These are phyloP conservation scores for Dryas iulia DNA, from an alignment of 1,140 invertebrate genomes.

Conservation along the genomic window DNA sequence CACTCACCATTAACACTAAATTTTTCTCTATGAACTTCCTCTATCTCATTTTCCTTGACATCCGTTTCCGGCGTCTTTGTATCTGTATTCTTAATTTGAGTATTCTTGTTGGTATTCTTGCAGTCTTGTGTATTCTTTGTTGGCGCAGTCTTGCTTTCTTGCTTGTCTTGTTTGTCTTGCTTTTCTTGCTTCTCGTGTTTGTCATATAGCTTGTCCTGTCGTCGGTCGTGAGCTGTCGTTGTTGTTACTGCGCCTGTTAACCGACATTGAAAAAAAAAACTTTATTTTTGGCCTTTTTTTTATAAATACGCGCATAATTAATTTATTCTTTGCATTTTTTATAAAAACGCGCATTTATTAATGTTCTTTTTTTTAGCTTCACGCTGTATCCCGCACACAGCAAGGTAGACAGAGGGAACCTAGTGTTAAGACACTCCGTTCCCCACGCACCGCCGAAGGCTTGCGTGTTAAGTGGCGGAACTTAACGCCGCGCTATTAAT, in stretches of 20 bases:
- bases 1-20: conserved; percentile 59
- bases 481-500: too few species aligned
- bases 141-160: conserved; percentile 30
- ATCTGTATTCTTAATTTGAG: conserved; percentile 2
- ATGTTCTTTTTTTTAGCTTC: too few species aligned
- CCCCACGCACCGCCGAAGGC: too few species aligned
- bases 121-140: conserved; percentile 29
- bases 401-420: too few species aligned
- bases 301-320: too few species aligned
- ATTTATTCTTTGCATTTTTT: too few species aligned
- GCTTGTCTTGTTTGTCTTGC: conserved; percentile 22
- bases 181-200: conserved; percentile 16
- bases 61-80: conserved; percentile 2
- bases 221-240: conserved; percentile 36
- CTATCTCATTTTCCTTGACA: conserved; percentile 21
- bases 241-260: conserved; percentile 57
- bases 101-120: conserved; percentile 9
- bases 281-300: too few species aligned
- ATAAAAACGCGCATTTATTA: too few species aligned
- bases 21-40: conserved; percentile 43
- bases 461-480: too few species aligned
- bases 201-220: conserved; percentile 7
- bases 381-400: too few species aligned
- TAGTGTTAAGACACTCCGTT: too few species aligned
- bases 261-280: too few species aligned